phyloP scores from a whole-genome alignment of 2,888 invertebrate species.

The Cheilosia variabilis region DNA sequence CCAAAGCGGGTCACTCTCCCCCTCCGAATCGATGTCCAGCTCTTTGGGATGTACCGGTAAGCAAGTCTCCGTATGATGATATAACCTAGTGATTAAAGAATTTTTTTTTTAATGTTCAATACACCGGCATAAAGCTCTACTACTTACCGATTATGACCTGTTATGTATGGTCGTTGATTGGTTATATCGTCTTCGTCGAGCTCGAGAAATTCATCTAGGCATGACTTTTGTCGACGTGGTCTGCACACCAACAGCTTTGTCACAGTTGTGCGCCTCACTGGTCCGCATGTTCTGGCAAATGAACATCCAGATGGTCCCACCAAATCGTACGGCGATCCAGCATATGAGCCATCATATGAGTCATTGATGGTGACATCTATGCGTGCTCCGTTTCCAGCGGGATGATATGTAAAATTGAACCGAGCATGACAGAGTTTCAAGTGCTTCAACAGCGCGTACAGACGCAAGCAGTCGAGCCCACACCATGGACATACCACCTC shows the following conservation, averaged over 20 bases:
- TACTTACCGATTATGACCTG: conserved; percentile 92
- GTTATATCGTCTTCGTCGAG: conserved; percentile 93
- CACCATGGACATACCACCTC: conserved; percentile 99
- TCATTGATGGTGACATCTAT: conserved; percentile 98
- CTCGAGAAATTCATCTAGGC: conserved; percentile 94
- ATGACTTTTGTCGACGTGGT: conserved; percentile 85
- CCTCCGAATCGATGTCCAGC: conserved; percentile 96
- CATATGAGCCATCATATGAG: conserved; percentile 96
- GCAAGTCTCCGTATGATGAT: conserved; percentile 97
- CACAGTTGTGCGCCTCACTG: conserved; percentile 86
- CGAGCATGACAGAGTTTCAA: conserved; percentile 96
- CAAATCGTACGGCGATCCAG: conserved; percentile 95
- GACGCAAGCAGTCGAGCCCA: conserved; percentile 92
- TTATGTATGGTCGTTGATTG: conserved; percentile 94
- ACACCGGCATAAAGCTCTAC: neutral
- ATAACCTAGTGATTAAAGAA: conserved; percentile 85
- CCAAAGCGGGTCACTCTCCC: conserved; percentile 97
- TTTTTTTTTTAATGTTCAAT: neutral
- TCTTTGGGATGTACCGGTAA: conserved; percentile 97
- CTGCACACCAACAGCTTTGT: conserved; percentile 87
- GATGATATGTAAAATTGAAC: conserved; percentile 93
- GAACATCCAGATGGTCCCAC: conserved; percentile 90
- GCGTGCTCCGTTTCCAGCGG: conserved; percentile 88
- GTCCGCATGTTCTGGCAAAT: conserved; percentile 87
- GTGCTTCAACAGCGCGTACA: conserved; percentile 96